phyloP scores from a whole-genome alignment of 1,140 invertebrate genomes.

The Ylistrum balloti region DNA sequence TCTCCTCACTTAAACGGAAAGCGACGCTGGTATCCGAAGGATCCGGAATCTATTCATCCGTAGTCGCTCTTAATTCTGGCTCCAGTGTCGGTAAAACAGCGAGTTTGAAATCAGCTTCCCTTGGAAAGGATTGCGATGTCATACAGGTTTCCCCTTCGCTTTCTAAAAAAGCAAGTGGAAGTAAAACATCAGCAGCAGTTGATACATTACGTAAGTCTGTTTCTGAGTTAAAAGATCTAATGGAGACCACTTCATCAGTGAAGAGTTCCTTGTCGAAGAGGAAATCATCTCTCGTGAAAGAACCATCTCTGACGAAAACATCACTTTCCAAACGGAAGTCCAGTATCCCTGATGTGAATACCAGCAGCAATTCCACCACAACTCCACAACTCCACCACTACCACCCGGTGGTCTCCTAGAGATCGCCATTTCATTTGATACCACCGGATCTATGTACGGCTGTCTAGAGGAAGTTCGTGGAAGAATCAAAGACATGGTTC shows the following conservation, averaged over 20 bases:
- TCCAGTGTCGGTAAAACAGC: conserved; percentile 53
- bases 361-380: no score
- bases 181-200: not conserved
- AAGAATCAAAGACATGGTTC: conserved; percentile 71
- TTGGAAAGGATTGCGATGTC: conserved; percentile 27
- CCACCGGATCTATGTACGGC: conserved; percentile 73
- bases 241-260: no score
- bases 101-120: conserved; percentile 7
- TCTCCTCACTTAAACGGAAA: conserved; percentile 43
- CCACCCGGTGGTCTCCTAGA: conserved; percentile 63
- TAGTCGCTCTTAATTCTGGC: conserved; percentile 43
- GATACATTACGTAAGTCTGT: not conserved
- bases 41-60: not conserved
- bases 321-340: not conserved
- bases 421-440: conserved; percentile 78
- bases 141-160: not conserved
- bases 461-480: conserved; percentile 68
- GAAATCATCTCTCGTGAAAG: conserved; percentile 17
- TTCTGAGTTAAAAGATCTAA: not conserved
- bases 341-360: not conserved
- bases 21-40: conserved; percentile 42
- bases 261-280: no score
- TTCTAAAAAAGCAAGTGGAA: not conserved
- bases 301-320: not conserved
- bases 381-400: not conserved